Percentiles rank a stretch among this genome's conserved stretches.
These are phyloP conservation scores for Thomomys bottae DNA, from an alignment of 2,113 vertebrate species.

Conservation along the genomic window DNA sequence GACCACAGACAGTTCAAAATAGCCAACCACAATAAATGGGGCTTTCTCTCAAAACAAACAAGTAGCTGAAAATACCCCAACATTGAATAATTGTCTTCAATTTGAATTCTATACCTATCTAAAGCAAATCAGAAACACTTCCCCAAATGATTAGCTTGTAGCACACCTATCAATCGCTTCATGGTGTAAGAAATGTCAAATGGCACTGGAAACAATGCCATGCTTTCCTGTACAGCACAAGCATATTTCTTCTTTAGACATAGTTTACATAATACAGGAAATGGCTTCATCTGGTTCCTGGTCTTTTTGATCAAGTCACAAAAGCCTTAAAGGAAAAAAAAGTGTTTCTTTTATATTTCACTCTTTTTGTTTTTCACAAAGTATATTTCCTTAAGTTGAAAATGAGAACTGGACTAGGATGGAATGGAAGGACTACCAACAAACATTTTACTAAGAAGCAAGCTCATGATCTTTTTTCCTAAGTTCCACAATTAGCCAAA, in stretches of 20 bases:
- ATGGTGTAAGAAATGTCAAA: constrained; percentile 57
- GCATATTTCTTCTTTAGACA: constrained; percentile 56
- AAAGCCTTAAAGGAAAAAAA: constrained; percentile 74
- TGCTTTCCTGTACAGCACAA: constrained; percentile 67
- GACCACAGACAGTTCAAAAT: constrained; percentile 75
- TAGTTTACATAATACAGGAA: constrained; percentile 59
- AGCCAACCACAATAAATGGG: constrained; percentile 71
- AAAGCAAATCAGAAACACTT: constrained; percentile 79
- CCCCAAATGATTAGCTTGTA: constrained; percentile 66
- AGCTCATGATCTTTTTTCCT: neutral
- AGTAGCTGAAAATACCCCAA: constrained; percentile 73
- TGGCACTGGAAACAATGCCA: constrained; percentile 21
- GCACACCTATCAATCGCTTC: constrained; percentile 61
- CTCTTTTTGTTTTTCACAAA: constrained; percentile 60
- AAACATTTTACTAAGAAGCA: constrained; percentile 31
- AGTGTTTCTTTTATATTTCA: constrained; percentile 69
- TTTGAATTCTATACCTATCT: constrained; percentile 74
- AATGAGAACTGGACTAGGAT: constrained; percentile 31
- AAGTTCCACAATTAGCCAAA: constrained; percentile 7
- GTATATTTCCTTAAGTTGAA: constrained; percentile 72
- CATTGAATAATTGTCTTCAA: constrained; percentile 72
- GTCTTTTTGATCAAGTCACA: constrained; percentile 74
- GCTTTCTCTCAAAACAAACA: constrained; percentile 79
- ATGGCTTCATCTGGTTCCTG: constrained; percentile 73
- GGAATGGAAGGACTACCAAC: neutral